Evolutionary conservation across 2,797 vertebrate species (phyloP).

Genomic region (Fistularia tabacaria): DNA sequence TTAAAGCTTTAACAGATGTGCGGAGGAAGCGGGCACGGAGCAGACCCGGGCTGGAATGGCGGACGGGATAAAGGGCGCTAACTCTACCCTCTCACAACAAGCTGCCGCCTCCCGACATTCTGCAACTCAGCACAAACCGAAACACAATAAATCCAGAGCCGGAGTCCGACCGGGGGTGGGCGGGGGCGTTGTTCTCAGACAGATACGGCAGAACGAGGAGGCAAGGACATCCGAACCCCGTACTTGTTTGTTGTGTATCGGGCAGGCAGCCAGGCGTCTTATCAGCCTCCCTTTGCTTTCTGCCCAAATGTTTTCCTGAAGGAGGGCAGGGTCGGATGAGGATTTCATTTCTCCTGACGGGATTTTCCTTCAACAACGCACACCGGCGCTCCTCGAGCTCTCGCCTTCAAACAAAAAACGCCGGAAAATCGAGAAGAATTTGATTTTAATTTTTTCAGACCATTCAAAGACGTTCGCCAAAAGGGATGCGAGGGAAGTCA

Average conservation of each 20-base stretch:
- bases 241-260: constrained; percentile 20
- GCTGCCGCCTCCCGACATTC: constrained; percentile 27
- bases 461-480: constrained; percentile 17
- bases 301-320: constrained; percentile 17
- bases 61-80: constrained; percentile 53
- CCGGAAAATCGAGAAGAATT: constrained; percentile 38
- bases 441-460: constrained; percentile 33
- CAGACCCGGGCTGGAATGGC: constrained; percentile 35
- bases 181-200: constrained; percentile 32
- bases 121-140: constrained; percentile 5
- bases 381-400: constrained; percentile 21
- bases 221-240: constrained; percentile 10
- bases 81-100: constrained; percentile 55
- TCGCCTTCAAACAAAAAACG: constrained; percentile 51
- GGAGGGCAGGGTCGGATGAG: constrained; percentile 29
- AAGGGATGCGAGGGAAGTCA: constrained; percentile 42
- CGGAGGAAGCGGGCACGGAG: constrained; percentile 55
- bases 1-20: constrained; percentile 74
- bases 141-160: constrained; percentile 15
- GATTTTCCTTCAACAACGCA: constrained; percentile 31
- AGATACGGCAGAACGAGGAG: constrained; percentile 30
- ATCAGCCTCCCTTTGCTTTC: constrained; percentile 43
- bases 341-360: constrained; percentile 45
- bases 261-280: constrained; percentile 46
- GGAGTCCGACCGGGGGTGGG: constrained; percentile 5